phyloP scores from a whole-genome alignment of 1,140 invertebrate genomes.

The Thaumetopoea pityocampa region DNA sequence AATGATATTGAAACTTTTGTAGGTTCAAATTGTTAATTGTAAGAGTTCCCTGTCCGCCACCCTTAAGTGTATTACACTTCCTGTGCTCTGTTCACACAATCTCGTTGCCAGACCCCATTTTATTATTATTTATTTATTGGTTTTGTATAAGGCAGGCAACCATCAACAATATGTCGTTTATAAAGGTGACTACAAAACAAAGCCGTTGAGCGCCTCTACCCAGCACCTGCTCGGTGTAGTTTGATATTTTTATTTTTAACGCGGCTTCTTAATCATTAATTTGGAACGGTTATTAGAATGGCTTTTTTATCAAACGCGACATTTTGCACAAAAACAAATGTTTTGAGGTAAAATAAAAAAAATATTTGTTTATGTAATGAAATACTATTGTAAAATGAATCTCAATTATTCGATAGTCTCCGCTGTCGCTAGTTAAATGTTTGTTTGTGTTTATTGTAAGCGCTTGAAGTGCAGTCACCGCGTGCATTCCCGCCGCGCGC shows the following conservation, averaged over 20 bases:
- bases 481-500: constrained; percentile 63
- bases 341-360: neutral
- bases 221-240: constrained; percentile 54
- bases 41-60: constrained; percentile 23
- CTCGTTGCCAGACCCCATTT: constrained; percentile 41
- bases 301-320: neutral
- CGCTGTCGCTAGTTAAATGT: constrained; percentile 54
- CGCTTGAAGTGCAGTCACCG: constrained; percentile 74
- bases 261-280: constrained; percentile 22
- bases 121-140: constrained; percentile 66
- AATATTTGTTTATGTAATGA: neutral
- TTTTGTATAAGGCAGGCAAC: constrained; percentile 55
- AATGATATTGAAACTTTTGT: no score
- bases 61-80: constrained; percentile 49
- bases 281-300: constrained; percentile 22
- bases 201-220: constrained; percentile 49
- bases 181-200: constrained; percentile 68
- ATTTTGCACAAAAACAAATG: neutral
- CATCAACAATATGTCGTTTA: constrained; percentile 64
- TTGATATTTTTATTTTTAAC: constrained; percentile 22
- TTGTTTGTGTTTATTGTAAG: constrained; percentile 74
- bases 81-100: constrained; percentile 54
- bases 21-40: no score
- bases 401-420: constrained; percentile 32
- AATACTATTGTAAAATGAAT: constrained; percentile 9